Evolutionary conservation across 2,888 invertebrate genomes (phyloP).

Genomic region (Furcula furcula): DNA sequence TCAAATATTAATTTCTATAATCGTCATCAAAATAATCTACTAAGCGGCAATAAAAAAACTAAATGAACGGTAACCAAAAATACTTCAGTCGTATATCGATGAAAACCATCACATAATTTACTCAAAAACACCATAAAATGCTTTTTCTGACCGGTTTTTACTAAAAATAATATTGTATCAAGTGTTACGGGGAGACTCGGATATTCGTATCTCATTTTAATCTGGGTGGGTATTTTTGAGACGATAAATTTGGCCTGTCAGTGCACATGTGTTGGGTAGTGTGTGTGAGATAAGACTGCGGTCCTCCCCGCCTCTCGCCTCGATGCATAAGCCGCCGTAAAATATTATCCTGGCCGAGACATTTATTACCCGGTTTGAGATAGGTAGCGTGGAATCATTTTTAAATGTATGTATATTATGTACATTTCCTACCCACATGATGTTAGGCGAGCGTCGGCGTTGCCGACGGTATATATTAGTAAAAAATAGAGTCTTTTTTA

Average conservation of each 20-base stretch:
- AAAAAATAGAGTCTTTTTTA: no score
- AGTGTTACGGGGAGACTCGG: constrained; percentile 35
- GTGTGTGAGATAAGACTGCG: constrained; percentile 53
- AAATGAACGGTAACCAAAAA: constrained; percentile 26
- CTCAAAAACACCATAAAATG: constrained; percentile 25
- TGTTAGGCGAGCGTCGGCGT: not conserved
- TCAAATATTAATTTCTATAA: no score
- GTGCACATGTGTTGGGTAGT: constrained; percentile 70
- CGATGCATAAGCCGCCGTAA: constrained; percentile 65
- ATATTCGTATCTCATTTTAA: constrained; percentile 69
- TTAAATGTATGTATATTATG: constrained; percentile 39
- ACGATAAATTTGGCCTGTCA: constrained; percentile 79
- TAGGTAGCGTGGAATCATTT: constrained; percentile 70
- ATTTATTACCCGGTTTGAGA: constrained; percentile 70
- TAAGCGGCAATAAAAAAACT: constrained; percentile 8
- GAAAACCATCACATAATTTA: constrained; percentile 36
- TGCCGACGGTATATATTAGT: not conserved
- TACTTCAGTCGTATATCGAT: constrained; percentile 17
- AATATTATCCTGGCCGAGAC: constrained; percentile 77
- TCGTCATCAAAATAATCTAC: not conserved
- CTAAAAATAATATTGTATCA: constrained; percentile 64
- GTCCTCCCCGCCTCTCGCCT: constrained; percentile 55
- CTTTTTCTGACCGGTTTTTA: constrained; percentile 31
- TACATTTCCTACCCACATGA: constrained; percentile 6
- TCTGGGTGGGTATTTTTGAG: constrained; percentile 75